Conservation (phyloP, 2,113 vertebrate species). For the Chunga burmeisteri region DNA sequence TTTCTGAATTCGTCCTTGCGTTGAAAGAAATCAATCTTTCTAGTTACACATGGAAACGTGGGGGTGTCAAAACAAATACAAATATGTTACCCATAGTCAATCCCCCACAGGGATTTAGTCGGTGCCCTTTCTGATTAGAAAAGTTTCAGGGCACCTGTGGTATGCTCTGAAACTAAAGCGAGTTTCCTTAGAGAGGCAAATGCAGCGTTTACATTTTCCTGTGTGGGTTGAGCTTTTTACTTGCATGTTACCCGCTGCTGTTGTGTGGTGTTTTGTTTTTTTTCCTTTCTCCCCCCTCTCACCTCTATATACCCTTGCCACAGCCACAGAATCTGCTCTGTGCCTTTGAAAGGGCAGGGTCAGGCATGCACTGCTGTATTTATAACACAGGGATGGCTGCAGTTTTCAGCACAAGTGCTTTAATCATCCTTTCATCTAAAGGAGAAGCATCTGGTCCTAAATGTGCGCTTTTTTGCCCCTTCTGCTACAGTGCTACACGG, state of each 20-base stretch:
- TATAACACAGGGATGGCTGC: background rate
- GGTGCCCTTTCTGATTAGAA: background rate
- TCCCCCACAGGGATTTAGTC: background rate
- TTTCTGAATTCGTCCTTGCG: background rate
- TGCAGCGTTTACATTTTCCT: background rate
- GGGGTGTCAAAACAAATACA: background rate
- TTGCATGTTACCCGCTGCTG: background rate
- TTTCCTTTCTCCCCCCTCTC: background rate
- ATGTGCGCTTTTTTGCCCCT: conserved; percentile 31
- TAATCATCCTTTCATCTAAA: conserved; percentile 51
- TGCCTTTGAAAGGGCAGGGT: background rate
- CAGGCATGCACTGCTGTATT: conserved; percentile 4
- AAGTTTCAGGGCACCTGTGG: background rate
- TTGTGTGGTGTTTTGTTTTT: background rate
- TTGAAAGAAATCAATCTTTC: background rate
- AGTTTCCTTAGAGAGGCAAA: background rate
- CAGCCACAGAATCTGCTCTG: background rate
- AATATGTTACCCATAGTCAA: background rate
- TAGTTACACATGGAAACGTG: background rate
- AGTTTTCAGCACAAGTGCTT: conserved; percentile 50
- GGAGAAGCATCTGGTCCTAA: conserved; percentile 66
- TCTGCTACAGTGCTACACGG: conserved; percentile 19
- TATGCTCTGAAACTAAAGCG: background rate
- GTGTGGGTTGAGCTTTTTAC: background rate
- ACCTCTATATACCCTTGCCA: background rate